Evolutionary conservation across 2,888 invertebrate genomes (phyloP).

Genomic region (Oscheius sp.): DNA sequence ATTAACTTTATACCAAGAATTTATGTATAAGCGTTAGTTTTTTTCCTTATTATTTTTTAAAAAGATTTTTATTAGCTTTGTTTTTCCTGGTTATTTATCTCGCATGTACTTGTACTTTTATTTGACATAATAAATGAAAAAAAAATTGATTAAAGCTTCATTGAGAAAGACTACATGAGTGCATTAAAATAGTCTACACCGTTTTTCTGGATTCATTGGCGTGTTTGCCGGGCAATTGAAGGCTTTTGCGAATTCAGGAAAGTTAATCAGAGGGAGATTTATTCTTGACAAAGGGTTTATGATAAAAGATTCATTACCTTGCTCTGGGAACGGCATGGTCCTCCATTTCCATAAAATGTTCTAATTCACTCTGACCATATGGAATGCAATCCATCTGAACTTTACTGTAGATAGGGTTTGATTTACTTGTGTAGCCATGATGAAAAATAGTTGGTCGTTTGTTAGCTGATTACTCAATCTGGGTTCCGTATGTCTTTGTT

Average conservation of each 20-base stretch:
- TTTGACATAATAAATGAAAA: no score
- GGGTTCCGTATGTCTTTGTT: neutral
- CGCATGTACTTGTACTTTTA: no score
- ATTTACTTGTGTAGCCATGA: constrained; percentile 9
- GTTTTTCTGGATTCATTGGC: constrained; percentile 13
- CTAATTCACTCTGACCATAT: neutral
- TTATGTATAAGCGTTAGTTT: no score
- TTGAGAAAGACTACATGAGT: neutral
- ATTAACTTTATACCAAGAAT: no score
- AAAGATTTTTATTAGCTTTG: no score
- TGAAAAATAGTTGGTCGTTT: constrained; percentile 11
- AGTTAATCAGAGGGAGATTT: neutral
- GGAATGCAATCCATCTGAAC: constrained; percentile 13
- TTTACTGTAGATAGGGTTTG: no score
- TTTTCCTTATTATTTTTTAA: no score
- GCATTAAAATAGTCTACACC: constrained; percentile 17
- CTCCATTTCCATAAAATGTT: constrained; percentile 1
- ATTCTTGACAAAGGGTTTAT: neutral
- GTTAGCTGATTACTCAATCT: neutral
- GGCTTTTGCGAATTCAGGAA: constrained; percentile 17
- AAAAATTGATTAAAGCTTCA: neutral
- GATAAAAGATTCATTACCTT: neutral
- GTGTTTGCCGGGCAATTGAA: constrained; percentile 1
- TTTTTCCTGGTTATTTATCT: no score
- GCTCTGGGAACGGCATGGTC: constrained; percentile 10